phyloP scores from a whole-genome alignment of 2,113 vertebrate species.

The cattle (Bos taurus) region ARS-UCD2.0 NC_037355.1:36210001-36210500 shows the following conservation, averaged over 20 bases:
- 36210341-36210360: background rate
- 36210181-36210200: background rate
- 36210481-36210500: background rate
- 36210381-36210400: background rate
- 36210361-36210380: background rate
- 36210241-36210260: background rate
- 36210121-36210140: background rate
- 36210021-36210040: background rate
- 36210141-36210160: background rate
- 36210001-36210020: background rate
- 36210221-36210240: background rate
- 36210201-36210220: background rate
- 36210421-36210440: background rate
- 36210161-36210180: background rate
- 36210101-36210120: background rate
- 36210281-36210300: background rate
- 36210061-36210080: background rate
- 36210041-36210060: background rate
- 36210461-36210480: background rate
- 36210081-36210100: background rate
- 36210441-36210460: background rate
- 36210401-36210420: background rate
- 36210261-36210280: background rate
- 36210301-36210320: background rate
- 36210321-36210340: background rate